phyloP scores from a whole-genome alignment of 2,797 vertebrate genomes.

The Notoglanidium macrostoma region DNA sequence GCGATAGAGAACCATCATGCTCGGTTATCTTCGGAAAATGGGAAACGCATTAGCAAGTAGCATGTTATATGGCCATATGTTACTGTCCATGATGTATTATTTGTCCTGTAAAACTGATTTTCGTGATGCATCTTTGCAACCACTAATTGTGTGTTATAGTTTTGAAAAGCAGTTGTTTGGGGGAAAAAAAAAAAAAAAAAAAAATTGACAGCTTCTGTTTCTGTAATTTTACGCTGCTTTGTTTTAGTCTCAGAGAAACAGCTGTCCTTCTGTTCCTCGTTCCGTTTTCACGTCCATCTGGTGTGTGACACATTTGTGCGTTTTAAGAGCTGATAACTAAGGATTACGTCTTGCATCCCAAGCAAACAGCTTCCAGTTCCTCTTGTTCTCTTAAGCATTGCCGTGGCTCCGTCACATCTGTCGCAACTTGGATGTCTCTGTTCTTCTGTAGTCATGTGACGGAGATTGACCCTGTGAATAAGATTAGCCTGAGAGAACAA shows the following conservation, averaged over 20 bases:
- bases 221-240: neutral
- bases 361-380: neutral
- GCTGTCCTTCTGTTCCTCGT: neutral
- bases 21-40: neutral
- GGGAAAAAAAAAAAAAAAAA: neutral
- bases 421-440: neutral
- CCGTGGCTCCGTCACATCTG: neutral
- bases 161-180: neutral
- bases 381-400: neutral
- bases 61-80: neutral
- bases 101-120: neutral
- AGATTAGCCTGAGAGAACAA: conserved; percentile 53
- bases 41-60: neutral
- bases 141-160: neutral
- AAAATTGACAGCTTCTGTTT: neutral
- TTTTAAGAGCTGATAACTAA: conserved; percentile 1
- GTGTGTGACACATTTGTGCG: neutral
- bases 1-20: neutral
- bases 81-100: neutral
- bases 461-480: conserved; percentile 33
- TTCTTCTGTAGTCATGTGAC: conserved; percentile 25
- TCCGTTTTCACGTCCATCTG: neutral
- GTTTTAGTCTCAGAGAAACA: neutral
- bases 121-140: neutral
- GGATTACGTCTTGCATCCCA: neutral